Percentiles rank a stretch among this genome's conserved stretches.
Evolutionary conservation across 2,113 vertebrate species (phyloP).

Genomic region (Peromyscus maniculatus): DNA sequence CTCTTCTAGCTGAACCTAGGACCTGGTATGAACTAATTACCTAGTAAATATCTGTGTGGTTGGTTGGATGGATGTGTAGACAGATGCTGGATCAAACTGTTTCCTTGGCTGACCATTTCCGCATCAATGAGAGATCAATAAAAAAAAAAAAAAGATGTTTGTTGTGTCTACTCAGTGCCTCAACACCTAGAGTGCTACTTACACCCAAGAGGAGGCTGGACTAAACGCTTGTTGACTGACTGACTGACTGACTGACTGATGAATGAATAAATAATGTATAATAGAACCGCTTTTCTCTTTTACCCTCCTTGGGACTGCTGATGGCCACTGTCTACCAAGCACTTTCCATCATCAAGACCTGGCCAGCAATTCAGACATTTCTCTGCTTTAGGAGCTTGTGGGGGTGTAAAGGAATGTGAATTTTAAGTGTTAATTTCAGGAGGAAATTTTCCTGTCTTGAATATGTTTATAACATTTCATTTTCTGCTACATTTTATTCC

Average conservation of each 20-base stretch:
- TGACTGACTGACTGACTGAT: not conserved
- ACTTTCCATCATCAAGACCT: not conserved
- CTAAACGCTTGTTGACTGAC: not conserved
- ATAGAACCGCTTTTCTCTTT: not conserved
- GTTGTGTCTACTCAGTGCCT: not conserved
- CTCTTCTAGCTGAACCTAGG: not conserved
- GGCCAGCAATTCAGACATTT: not conserved
- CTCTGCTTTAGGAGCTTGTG: not conserved
- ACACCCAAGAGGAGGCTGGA: not conserved
- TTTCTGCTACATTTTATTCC: not conserved
- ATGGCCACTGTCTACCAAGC: not conserved
- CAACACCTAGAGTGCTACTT: not conserved
- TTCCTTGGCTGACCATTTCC: slow-evolving; percentile 2
- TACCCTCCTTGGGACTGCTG: not conserved
- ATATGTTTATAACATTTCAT: not conserved
- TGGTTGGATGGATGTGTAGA: not conserved
- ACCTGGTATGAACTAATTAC: not conserved
- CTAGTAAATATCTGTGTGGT: not conserved
- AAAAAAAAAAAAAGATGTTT: not conserved
- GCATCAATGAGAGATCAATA: not conserved
- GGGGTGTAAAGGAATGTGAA: not conserved
- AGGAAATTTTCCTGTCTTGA: not conserved
- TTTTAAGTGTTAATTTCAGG: slow-evolving; percentile 11
- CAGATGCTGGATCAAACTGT: not conserved
- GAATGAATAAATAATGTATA: not conserved